Percentiles rank a stretch among this genome's conserved stretches.
These are phyloP conservation scores for Villa cingulata DNA, from an alignment of 2,888 invertebrate genomes.

Conservation along the genomic window DNA sequence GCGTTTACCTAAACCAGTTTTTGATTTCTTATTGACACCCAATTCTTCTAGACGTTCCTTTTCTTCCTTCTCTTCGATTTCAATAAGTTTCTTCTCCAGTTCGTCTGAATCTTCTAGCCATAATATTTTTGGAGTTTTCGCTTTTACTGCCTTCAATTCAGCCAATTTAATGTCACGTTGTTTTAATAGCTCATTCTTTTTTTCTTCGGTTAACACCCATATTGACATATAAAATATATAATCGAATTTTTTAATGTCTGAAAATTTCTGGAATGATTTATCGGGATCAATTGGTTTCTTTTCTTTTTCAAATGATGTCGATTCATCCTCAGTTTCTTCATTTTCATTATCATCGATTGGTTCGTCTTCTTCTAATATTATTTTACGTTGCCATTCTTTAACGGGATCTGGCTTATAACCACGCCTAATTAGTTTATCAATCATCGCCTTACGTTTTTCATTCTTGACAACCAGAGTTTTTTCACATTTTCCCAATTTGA, in stretches of 20 bases:
- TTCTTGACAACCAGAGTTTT: constrained; percentile 78
- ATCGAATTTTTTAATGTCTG: constrained; percentile 70
- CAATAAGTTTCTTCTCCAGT: constrained; percentile 51
- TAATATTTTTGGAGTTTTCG: constrained; percentile 60
- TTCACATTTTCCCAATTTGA: constrained; percentile 93
- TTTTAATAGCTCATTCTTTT: constrained; percentile 76
- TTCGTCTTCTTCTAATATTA: constrained; percentile 41
- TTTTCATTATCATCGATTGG: constrained; percentile 35
- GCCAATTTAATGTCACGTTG: constrained; percentile 66
- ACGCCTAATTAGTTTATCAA: constrained; percentile 66
- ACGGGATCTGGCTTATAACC: constrained; percentile 58
- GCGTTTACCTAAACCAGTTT: constrained; percentile 43
- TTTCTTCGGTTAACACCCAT: constrained; percentile 90
- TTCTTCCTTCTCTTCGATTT: constrained; percentile 67
- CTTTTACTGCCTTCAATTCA: constrained; percentile 48
- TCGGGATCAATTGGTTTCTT: constrained; percentile 41
- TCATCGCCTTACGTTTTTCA: constrained; percentile 80
- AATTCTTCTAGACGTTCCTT: constrained; percentile 50
- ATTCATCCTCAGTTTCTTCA: constrained; percentile 29
- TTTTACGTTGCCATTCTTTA: constrained; percentile 49
- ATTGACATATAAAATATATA: constrained; percentile 92
- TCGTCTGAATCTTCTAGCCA: constrained; percentile 83
- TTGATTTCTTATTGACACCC: constrained; percentile 44
- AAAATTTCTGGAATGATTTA: constrained; percentile 47
- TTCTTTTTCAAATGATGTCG: constrained; percentile 19